These are phyloP conservation scores for Periphyllus acericola DNA, from an alignment of 2,888 invertebrate genomes.

Conservation along the genomic window DNA sequence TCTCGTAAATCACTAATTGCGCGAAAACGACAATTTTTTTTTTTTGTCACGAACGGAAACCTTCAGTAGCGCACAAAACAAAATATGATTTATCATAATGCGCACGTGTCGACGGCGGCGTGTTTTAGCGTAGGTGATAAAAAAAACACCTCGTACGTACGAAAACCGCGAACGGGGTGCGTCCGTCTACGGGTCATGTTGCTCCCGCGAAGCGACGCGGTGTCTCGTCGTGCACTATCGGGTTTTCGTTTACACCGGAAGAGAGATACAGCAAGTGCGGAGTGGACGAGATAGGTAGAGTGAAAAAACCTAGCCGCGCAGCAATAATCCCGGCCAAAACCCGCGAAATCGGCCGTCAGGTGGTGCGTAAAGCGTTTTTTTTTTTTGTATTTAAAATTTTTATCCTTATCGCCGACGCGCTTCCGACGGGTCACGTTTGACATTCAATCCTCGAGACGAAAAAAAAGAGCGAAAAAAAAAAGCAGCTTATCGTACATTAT, in stretches of 20 bases:
- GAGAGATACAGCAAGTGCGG: not conserved
- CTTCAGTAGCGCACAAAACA: not conserved
- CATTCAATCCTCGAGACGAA: constrained; percentile 59
- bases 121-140: too few species aligned
- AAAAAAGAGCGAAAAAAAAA: not conserved
- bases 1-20: too few species aligned
- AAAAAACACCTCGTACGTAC: not conserved
- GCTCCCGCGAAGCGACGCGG: not conserved
- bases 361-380: constrained; percentile 1
- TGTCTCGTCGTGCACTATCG: not conserved
- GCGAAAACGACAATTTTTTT: constrained; percentile 3
- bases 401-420: constrained; percentile 58
- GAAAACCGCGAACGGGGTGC: not conserved
- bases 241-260: not conserved
- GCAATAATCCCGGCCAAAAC: not conserved
- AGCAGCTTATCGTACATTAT: constrained; percentile 45
- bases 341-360: not conserved
- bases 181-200: not conserved
- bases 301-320: not conserved
- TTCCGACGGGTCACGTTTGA: constrained; percentile 61
- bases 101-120: not conserved
- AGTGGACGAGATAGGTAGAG: not conserved
- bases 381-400: too few species aligned
- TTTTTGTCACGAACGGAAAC: not conserved
- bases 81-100: not conserved